Evolutionary conservation across 2,113 vertebrate species (phyloP).

Genomic region (Chamaea fasciata): DNA sequence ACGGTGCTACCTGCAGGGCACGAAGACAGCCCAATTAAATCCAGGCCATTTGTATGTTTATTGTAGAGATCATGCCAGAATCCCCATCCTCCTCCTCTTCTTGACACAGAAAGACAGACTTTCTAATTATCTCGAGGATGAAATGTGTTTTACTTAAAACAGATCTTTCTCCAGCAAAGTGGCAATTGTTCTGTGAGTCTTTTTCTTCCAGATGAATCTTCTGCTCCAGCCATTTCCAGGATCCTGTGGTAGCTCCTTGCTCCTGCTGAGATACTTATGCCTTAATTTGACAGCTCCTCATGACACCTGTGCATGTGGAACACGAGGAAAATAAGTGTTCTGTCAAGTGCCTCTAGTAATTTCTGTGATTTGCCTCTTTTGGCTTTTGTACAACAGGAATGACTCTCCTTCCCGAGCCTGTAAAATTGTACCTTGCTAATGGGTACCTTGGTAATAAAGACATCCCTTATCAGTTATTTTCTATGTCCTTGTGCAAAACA

Average conservation of each 20-base stretch:
- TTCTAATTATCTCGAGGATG: background rate
- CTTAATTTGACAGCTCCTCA: constrained; percentile 15
- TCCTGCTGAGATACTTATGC: background rate
- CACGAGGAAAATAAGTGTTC: constrained; percentile 14
- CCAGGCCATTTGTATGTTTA: background rate
- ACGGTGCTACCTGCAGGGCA: constrained; percentile 10
- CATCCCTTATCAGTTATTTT: background rate
- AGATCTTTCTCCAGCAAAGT: background rate
- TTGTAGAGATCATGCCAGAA: background rate
- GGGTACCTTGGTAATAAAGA: background rate
- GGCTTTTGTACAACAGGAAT: background rate
- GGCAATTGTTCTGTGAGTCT: background rate
- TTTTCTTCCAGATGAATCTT: background rate
- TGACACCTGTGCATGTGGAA: background rate
- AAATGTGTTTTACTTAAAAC: background rate
- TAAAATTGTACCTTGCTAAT: background rate
- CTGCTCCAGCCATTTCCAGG: background rate
- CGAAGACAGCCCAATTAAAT: constrained; percentile 9
- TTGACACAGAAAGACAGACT: background rate
- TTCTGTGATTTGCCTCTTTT: constrained; percentile 12
- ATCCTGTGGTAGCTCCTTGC: background rate
- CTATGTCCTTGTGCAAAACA: background rate
- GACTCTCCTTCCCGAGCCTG: background rate
- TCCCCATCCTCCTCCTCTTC: background rate
- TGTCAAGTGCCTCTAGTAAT: constrained; percentile 12